Percentiles rank a stretch among this genome's conserved stretches.
These are phyloP conservation scores for Cantharis flavilabris DNA, from an alignment of 2,888 invertebrate species.

Conservation along the genomic window DNA sequence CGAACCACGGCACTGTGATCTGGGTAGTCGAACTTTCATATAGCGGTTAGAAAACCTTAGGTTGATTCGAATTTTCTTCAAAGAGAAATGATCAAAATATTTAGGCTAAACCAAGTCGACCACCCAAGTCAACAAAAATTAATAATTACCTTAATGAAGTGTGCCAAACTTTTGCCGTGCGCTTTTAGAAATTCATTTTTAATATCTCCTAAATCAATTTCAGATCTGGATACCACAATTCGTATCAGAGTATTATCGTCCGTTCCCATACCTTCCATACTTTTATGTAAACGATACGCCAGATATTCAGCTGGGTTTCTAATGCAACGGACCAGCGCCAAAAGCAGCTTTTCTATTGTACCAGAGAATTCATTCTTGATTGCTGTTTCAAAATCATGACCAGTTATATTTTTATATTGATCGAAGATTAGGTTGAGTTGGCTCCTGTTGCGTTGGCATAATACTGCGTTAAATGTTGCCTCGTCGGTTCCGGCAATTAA, in stretches of 20 bases:
- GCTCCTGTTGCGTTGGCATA: conserved; percentile 76
- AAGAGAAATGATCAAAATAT: too few species aligned
- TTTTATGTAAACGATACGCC: conserved; percentile 81
- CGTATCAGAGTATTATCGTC: conserved; percentile 86
- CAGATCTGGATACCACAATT: conserved; percentile 80
- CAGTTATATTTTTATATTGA: conserved; percentile 77
- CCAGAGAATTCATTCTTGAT: conserved; percentile 81
- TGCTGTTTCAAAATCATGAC: conserved; percentile 78
- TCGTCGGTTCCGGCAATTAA: conserved; percentile 79
- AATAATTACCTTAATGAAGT: conserved; percentile 73
- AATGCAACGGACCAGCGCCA: conserved; percentile 73
- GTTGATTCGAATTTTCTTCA: too few species aligned
- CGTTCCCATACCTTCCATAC: conserved; percentile 90
- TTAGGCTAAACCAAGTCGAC: not conserved
- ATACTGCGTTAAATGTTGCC: conserved; percentile 79
- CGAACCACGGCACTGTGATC: too few species aligned
- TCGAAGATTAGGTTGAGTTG: conserved; percentile 63
- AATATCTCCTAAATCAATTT: conserved; percentile 84
- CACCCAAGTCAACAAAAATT: not conserved
- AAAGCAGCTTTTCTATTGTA: conserved; percentile 74
- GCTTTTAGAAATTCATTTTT: conserved; percentile 74
- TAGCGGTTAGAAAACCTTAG: too few species aligned
- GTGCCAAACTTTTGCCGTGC: conserved; percentile 76
- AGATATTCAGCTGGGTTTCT: conserved; percentile 80
- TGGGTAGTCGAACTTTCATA: too few species aligned